Base-by-base conservation (phyloP, 2,888 invertebrate species). In the Hypsopygia costalis region DNA sequence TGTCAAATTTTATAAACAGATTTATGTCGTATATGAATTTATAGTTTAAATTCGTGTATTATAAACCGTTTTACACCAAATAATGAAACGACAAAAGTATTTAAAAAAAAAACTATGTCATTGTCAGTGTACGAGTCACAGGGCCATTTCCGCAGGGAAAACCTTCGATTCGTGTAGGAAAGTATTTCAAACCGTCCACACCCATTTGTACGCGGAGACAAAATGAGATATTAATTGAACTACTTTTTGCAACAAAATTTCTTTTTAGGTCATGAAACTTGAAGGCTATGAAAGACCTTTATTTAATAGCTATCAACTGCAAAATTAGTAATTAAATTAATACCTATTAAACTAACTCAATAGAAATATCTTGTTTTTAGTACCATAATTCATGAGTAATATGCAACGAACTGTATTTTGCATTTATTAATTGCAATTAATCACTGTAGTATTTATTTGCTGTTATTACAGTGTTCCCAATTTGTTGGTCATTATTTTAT, bases 131-230 rank as follows among this genome's bases (percentile, higher is more conserved):
- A n/a, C n/a, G n/a, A n/a, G n/a, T 34, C 42, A 38, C 40, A 38
- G 37, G 37, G 10, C 21, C 44, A 47, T 62, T 73, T 75, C 73
- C 72, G 66, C 47, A 11, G 65, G 69, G 67, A 70, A 72, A 78
- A 66, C 79, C 77, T 78, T 79, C 68, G 43, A 46, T 34, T 42
- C 43, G 62, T 59, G 64, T 52, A 62, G 62, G 61, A 64, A 30
- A 21, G 30, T 30, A 28, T 29, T 30, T 36, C 30, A 30, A 21
- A 21, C 29, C 16, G 12, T 7, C 20, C 22, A 27, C 27, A 11
- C 12, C 11, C 6, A 11, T 11, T 35, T 35, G 12, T 35, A 16
- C 3, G 5, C 25, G 11, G 11, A 11, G 11, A 12, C 6, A 6
- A 25, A 1, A 1, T 34, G 6, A 5, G 8, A 11, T 11, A 8